Evolutionary conservation across 2,888 invertebrate genomes (phyloP).

Genomic region (Phragmatobia fuliginosa): DNA sequence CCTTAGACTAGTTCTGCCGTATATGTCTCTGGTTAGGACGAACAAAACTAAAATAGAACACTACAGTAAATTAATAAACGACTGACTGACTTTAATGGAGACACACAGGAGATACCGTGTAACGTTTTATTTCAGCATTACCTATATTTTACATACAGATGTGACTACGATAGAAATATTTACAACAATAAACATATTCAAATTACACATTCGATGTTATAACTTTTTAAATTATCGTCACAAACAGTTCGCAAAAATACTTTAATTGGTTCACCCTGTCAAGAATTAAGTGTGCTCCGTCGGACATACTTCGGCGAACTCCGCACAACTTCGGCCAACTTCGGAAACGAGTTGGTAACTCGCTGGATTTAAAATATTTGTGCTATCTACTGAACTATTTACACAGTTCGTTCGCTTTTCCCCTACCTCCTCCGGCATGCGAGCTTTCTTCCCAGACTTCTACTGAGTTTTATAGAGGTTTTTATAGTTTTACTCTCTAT

Average conservation of each 20-base stretch:
- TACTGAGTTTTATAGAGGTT: slow-evolving; percentile 31
- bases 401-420: slow-evolving; percentile 28
- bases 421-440: slow-evolving; percentile 21
- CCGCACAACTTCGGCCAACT: slow-evolving; percentile 44
- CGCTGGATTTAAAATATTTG: slow-evolving; percentile 53
- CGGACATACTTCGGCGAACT: slow-evolving; percentile 47
- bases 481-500: neutral
- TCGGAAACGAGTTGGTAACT: slow-evolving; percentile 51
- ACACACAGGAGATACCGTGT: too few species aligned
- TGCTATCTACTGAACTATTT: slow-evolving; percentile 46
- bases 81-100: too few species aligned
- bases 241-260: slow-evolving; percentile 35
- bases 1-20: too few species aligned
- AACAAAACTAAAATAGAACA: too few species aligned
- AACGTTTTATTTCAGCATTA: too few species aligned
- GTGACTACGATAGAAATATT: neutral
- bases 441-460: slow-evolving; percentile 13
- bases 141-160: neutral
- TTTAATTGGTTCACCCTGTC: slow-evolving; percentile 59
- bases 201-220: neutral
- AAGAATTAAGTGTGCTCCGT: slow-evolving; percentile 47
- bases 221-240: slow-evolving; percentile 25
- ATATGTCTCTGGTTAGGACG: too few species aligned
- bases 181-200: neutral
- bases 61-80: too few species aligned